A percentile compares a stretch with the other conserved stretches of the same genome.
phyloP scores from a whole-genome alignment of 1,140 invertebrate species.

The Argopecten irradians region DNA sequence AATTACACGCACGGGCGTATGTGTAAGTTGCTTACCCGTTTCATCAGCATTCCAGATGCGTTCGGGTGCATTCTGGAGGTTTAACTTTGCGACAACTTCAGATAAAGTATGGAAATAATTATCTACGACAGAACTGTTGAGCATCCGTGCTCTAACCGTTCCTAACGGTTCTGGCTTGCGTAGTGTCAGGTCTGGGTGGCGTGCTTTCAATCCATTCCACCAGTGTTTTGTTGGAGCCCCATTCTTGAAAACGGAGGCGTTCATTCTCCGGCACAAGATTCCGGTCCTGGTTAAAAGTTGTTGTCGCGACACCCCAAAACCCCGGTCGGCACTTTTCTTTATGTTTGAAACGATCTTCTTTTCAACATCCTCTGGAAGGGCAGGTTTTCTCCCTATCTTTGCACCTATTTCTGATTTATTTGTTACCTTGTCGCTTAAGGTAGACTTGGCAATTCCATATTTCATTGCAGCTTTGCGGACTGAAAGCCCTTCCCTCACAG shows the following conservation, averaged over 20 bases:
- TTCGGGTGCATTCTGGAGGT: not conserved
- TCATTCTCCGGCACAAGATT: not conserved
- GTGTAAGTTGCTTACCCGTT: constrained; percentile 26
- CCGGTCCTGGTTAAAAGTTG: not conserved
- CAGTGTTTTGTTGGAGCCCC: not conserved
- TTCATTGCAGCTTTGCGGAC: too few relatives aligned
- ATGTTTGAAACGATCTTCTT: too few relatives aligned
- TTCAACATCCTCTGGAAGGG: too few relatives aligned
- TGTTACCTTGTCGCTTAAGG: too few relatives aligned
- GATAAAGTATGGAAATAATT: constrained; percentile 33
- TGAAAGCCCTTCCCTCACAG: too few relatives aligned
- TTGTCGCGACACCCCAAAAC: too few relatives aligned
- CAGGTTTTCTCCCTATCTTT: too few relatives aligned
- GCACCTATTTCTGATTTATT: too few relatives aligned
- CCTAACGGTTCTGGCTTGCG: constrained; percentile 33
- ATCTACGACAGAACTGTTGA: not conserved
- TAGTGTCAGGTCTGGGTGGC: not conserved
- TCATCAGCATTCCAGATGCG: constrained; percentile 29
- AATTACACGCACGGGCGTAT: not conserved
- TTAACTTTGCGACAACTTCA: not conserved
- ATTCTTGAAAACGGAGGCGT: constrained; percentile 26
- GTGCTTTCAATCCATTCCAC: not conserved
- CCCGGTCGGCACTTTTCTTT: too few relatives aligned
- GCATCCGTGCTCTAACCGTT: constrained; percentile 33
- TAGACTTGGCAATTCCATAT: too few relatives aligned